Evolutionary conservation across 2,113 vertebrate genomes (phyloP).

Genomic region (Brachyistius frenatus): DNA sequence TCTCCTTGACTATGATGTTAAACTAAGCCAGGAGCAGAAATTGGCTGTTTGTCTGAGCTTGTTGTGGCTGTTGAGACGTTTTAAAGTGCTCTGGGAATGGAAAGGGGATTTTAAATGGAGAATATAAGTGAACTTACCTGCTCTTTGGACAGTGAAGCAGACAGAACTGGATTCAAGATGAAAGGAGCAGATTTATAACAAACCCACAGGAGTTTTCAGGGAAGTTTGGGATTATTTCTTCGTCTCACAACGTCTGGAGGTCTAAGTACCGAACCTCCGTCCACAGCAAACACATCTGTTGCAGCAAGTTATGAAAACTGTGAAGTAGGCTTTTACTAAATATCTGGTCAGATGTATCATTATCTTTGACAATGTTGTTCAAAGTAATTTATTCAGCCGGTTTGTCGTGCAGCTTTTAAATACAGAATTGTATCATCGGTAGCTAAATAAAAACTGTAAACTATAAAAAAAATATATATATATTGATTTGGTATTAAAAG

Average conservation of each 20-base stretch:
- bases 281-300: not conserved
- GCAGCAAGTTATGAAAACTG: not conserved
- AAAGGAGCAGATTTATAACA: constrained; percentile 46
- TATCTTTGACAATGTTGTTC: too few species aligned
- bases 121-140: constrained; percentile 48
- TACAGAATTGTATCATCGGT: too few species aligned
- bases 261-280: not conserved
- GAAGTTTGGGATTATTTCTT: constrained; percentile 23
- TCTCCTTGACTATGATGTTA: constrained; percentile 53
- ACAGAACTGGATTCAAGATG: constrained; percentile 30
- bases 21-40: constrained; percentile 35
- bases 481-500: too few species aligned
- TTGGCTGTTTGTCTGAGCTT: constrained; percentile 34
- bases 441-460: too few species aligned
- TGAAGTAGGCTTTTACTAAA: too few species aligned
- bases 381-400: too few species aligned
- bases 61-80: constrained; percentile 42
- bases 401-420: too few species aligned
- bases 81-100: constrained; percentile 33
- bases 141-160: constrained; percentile 21
- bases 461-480: too few species aligned
- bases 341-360: too few species aligned
- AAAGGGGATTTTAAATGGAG: constrained; percentile 50
- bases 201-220: constrained; percentile 37
- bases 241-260: not conserved